A percentile compares a stretch with the other conserved stretches of the same genome.
phyloP scores from a whole-genome alignment of 2,797 vertebrate species.

The Takifugu ocellatus region DNA sequence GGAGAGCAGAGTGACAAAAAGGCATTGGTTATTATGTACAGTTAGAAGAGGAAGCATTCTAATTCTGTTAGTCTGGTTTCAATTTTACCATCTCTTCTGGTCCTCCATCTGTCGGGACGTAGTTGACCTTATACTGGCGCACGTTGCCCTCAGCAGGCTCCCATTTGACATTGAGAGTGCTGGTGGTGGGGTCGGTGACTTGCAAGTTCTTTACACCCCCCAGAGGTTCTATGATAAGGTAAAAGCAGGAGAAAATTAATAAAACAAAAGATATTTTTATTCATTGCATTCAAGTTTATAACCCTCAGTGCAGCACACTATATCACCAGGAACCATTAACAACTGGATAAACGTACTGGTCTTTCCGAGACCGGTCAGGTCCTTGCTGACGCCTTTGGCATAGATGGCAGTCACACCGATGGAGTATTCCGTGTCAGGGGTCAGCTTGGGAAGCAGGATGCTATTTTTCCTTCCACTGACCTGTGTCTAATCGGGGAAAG shows the following conservation, averaged over 20 bases:
- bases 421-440: constrained; percentile 88
- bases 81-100: constrained; percentile 84
- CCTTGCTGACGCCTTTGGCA: constrained; percentile 77
- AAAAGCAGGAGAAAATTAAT: constrained; percentile 6
- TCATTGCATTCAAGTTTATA: neutral
- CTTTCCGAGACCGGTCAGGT: constrained; percentile 88
- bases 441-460: constrained; percentile 89
- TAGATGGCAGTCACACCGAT: constrained; percentile 89
- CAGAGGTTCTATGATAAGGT: constrained; percentile 80
- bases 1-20: neutral
- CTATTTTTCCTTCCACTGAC: constrained; percentile 90
- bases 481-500: constrained; percentile 71
- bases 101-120: constrained; percentile 82
- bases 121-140: constrained; percentile 89
- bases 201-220: constrained; percentile 88
- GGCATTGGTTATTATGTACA: too few relatives aligned
- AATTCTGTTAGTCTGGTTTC: neutral
- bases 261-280: neutral
- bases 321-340: neutral
- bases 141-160: constrained; percentile 92
- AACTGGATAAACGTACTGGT: constrained; percentile 82
- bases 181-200: constrained; percentile 92
- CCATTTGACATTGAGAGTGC: constrained; percentile 88
- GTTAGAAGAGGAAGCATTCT: too few relatives aligned
- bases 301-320: neutral